Evolutionary conservation across 2,888 invertebrate genomes (phyloP).

Genomic region (Eubasilissa splendida): DNA sequence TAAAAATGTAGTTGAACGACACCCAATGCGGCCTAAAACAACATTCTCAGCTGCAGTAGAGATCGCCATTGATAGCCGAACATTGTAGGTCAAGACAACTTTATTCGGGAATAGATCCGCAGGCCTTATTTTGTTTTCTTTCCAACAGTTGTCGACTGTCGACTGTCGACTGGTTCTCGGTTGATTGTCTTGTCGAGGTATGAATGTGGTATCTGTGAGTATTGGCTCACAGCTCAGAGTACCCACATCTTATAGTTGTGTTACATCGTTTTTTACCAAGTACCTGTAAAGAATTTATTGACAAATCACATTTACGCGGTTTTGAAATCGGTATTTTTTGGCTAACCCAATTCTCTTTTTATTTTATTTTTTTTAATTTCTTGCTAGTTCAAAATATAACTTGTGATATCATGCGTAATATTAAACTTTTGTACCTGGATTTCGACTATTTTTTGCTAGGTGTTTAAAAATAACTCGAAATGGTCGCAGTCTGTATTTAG

Average conservation of each 20-base stretch:
- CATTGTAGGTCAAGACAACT: conserved; percentile 40
- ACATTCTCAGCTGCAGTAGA: conserved; percentile 35
- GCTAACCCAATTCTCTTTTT: too few relatives aligned
- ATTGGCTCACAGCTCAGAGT: background rate
- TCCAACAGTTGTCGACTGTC: conserved; percentile 32
- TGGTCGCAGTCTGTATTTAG: too few relatives aligned
- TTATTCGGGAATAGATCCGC: conserved; percentile 30
- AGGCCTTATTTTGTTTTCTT: conserved; percentile 34
- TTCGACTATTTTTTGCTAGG: too few relatives aligned
- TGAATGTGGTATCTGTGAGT: background rate
- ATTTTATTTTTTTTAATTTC: too few relatives aligned
- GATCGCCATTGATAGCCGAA: conserved; percentile 31
- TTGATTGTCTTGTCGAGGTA: conserved; percentile 26
- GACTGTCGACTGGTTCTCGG: conserved; percentile 34
- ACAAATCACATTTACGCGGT: too few relatives aligned
- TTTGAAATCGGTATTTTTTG: too few relatives aligned
- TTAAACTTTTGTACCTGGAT: too few relatives aligned
- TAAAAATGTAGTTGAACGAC: background rate
- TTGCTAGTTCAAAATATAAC: too few relatives aligned
- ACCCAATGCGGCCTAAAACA: conserved; percentile 10
- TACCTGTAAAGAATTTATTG: too few relatives aligned
- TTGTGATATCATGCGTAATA: too few relatives aligned
- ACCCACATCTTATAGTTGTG: background rate
- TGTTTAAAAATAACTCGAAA: too few relatives aligned
- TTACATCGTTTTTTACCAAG: background rate